A percentile compares a stretch with the other conserved stretches of the same genome.
These are phyloP conservation scores for Tenrec ecaudatus DNA, from an alignment of 2,113 vertebrate species.

Conservation along the genomic window DNA sequence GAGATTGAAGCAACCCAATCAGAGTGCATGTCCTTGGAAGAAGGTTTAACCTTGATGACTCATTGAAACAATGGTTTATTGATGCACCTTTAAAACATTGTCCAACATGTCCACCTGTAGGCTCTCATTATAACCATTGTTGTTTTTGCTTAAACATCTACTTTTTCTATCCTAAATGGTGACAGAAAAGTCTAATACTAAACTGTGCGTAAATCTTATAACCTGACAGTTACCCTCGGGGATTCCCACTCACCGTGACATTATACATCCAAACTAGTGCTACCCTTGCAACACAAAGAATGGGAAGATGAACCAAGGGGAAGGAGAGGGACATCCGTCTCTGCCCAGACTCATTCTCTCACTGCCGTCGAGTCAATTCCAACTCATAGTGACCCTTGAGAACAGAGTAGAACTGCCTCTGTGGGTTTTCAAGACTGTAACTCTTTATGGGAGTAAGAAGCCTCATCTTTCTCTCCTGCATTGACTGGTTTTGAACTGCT, in stretches of 20 bases:
- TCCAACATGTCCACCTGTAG: neutral
- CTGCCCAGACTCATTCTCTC: too few relatives aligned
- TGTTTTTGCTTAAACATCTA: neutral
- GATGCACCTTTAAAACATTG: slow-evolving; percentile 17
- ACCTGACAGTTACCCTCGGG: neutral
- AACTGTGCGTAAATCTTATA: neutral
- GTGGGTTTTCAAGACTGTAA: too few relatives aligned
- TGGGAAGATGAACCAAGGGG: neutral
- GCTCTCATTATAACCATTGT: neutral
- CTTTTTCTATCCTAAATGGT: neutral
- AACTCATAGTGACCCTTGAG: too few relatives aligned
- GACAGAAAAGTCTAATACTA: neutral
- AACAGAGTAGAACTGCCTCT: too few relatives aligned
- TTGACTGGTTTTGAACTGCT: too few relatives aligned
- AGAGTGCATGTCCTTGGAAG: slow-evolving; percentile 51
- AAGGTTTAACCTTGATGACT: slow-evolving; percentile 43
- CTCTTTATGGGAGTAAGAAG: too few relatives aligned
- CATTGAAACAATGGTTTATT: slow-evolving; percentile 4
- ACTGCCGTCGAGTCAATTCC: too few relatives aligned
- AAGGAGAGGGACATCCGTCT: too few relatives aligned
- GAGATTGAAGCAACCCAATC: slow-evolving; percentile 19
- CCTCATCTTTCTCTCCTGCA: too few relatives aligned
- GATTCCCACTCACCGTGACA: neutral
- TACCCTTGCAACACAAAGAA: too few relatives aligned
- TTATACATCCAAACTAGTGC: neutral